Evolutionary conservation across 2,797 vertebrate species (phyloP).

Genomic region (Cossypha niveicapilla): DNA sequence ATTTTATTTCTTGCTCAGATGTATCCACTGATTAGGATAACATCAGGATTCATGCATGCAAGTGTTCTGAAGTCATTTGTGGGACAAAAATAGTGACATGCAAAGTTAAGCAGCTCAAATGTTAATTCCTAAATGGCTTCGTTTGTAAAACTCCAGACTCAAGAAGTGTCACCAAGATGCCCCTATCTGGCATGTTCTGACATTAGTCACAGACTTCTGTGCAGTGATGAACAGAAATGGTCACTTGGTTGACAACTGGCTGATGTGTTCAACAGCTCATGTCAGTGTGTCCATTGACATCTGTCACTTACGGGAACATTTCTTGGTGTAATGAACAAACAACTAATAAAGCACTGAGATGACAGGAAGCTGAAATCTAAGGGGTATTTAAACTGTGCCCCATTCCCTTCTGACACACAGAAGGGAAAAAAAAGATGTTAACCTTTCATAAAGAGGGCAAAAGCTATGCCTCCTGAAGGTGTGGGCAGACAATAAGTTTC

Average conservation of each 20-base stretch:
- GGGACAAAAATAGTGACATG: neutral
- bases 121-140: neutral
- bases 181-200: neutral
- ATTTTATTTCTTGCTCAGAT: neutral
- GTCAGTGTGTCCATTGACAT: neutral
- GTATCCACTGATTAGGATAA: neutral
- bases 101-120: neutral
- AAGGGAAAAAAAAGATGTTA: neutral
- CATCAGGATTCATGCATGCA: neutral
- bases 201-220: neutral
- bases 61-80: neutral
- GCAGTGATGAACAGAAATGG: neutral
- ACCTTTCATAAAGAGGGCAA: neutral
- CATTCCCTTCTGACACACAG: neutral
- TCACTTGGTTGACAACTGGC: neutral
- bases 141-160: neutral
- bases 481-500: neutral
- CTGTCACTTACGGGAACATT: neutral
- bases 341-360: neutral
- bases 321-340: neutral
- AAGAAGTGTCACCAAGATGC: neutral
- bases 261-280: neutral
- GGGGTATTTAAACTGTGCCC: neutral
- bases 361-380: neutral
- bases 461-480: neutral